Base-by-base conservation (phyloP, 1,140 invertebrate species). In the Drosophila kanapiae region DNA sequence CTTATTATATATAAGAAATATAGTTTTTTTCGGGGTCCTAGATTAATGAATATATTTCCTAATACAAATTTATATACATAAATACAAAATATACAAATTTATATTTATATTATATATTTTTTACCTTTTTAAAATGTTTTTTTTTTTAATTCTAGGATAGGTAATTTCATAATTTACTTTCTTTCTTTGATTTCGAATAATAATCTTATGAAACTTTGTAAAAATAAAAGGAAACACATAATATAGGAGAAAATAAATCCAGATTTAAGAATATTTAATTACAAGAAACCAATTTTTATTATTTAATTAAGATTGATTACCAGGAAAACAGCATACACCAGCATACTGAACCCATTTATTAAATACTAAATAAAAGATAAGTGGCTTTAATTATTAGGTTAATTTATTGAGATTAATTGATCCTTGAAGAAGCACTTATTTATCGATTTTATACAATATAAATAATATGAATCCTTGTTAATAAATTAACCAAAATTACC, bases 211-310 rank as follows among this genome's bases (percentile, higher is more conserved):
- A 38, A 38, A 38, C 2, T 4, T 38, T 38, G 13, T 38, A 13
- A 4, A 38, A 38, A 38, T 23, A 23, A 23, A 2, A 23, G 23
- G 23, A 23, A 23, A 1, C 23, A 23, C 3, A 23, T 23, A 23
- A 2, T 23, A 23, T 2, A 23, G 3, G 6, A 13, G 1, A 13
- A 35, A 2, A n/a, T 0, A n/a, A n/a, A n/a, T 6, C 14, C 6
- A 14, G 14, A 14, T 40, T 33, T 0, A 7, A 54, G 7, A 6
- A 23, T 11, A 18, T 14, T 54, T 37, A 54, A 54, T 37, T 54
- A 8, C 5, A 18, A 8, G 13, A 35, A 18, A 53, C 7, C 7
- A 31, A 18, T 53, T 18, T 18, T 8, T 11, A 7, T 14, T 54
- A 54, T 35, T 23, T 13, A 54, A 54, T 54, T 11, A 54, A 54